Base-by-base conservation (phyloP, 2,113 vertebrate species). In the Phaethon lepturus region DNA sequence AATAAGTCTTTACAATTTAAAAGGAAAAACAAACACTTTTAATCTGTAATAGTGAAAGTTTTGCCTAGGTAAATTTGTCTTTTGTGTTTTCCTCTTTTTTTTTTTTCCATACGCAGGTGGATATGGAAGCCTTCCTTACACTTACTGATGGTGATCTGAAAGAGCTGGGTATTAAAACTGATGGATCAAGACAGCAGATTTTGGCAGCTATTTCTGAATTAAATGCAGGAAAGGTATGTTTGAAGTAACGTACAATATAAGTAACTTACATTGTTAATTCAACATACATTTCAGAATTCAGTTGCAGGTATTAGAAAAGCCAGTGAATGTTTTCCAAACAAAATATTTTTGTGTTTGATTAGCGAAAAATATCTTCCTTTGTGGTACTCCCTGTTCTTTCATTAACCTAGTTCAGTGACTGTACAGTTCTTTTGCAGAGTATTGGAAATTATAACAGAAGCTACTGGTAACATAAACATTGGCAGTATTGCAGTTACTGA, bases 61-160 rank as follows among this genome's bases (percentile, higher is more conserved):
- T n/a, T 74, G 25, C 38, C 55, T 28, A 20, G 13, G 2, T 25
- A 60, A 42, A 67, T 71, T 60, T 73, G 5, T 50, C 13, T 71
- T 60, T 6, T 10, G 14, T 47, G 64, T 28, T 31, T 42, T 50
- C 38, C 56, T 80, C 45, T 49, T 72, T 79, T 50, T 23, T 1
- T 33, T 47, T 60, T 76, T 68, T 69, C 60, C 2, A 19, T 59
- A 5, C 45, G 22, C 86, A 99, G 99, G 99, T 99, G 63, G 99
- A 99, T 94, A 99, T 99, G 99, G 99, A 99, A 95, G 99, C 99
- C 0, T 99, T 99, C 92, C 98, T 99, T 90, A 99, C 99, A 1
- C 98, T 99, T 63, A 99, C 99, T 11, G 99, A 99, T 11, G 99
- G 99, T n/a, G 99, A 99, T 97, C 97, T 99, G 96, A 99, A 99